Evolutionary conservation across 2,113 vertebrate genomes (phyloP).

Genomic region (Brachyistius frenatus): DNA sequence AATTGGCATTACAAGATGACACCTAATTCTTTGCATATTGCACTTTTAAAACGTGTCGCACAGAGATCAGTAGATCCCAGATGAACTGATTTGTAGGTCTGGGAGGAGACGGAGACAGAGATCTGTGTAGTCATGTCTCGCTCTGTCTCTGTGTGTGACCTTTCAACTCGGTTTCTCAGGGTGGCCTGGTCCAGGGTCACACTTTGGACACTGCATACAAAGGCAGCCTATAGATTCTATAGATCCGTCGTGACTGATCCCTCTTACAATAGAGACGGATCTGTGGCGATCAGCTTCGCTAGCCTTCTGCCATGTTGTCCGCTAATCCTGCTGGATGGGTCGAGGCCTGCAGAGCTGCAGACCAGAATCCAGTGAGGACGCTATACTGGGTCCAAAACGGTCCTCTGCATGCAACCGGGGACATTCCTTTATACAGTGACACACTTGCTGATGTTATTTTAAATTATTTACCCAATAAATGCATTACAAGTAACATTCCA

Average conservation of each 20-base stretch:
- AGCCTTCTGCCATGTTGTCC: conserved; percentile 43
- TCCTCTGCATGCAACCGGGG: no score
- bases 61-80: not conserved
- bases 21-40: no score
- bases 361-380: no score
- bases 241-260: conserved; percentile 49
- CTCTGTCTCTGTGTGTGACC: conserved; percentile 36
- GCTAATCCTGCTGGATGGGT: not conserved
- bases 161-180: conserved; percentile 50
- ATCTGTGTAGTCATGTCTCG: conserved; percentile 29
- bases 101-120: conserved; percentile 23
- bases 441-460: no score
- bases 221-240: conserved; percentile 51
- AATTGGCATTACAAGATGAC: no score
- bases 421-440: no score
- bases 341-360: no score
- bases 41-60: no score
- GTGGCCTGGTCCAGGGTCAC: conserved; percentile 58
- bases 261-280: conserved; percentile 57
- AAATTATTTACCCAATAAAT: no score
- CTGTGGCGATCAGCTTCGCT: conserved; percentile 42
- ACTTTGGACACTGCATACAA: conserved; percentile 59
- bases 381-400: no score
- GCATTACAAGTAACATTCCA: no score
- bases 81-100: conserved; percentile 3